Conservation (phyloP, 2,888 invertebrate genomes). For the Nesidiocoris tenuis region DNA sequence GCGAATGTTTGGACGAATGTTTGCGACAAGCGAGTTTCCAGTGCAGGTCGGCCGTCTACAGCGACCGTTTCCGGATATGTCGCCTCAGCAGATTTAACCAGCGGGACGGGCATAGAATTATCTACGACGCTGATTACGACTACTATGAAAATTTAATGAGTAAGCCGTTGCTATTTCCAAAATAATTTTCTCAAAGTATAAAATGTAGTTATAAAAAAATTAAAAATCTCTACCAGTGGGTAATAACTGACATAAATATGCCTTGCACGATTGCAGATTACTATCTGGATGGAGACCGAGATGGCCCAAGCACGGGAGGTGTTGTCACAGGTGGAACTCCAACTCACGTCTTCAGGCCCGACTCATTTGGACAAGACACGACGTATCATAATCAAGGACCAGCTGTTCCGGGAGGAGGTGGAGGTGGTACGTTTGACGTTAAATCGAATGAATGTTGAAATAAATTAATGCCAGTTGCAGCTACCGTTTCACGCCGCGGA, state of each 20-base stretch:
- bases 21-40: slow-evolving; percentile 85
- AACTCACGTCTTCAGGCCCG: slow-evolving; percentile 55
- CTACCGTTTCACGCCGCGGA: no score
- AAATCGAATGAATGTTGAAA: no score
- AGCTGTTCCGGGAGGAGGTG: slow-evolving; percentile 52
- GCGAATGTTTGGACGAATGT: slow-evolving; percentile 88
- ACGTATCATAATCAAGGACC: slow-evolving; percentile 55
- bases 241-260: not conserved
- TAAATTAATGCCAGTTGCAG: no score
- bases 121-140: slow-evolving; percentile 88
- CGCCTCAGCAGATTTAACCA: slow-evolving; percentile 82
- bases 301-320: slow-evolving; percentile 48
- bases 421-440: no score
- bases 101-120: slow-evolving; percentile 81
- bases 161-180: no score
- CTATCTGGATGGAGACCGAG: slow-evolving; percentile 54
- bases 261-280: slow-evolving; percentile 53
- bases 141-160: slow-evolving; percentile 92
- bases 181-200: no score
- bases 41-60: slow-evolving; percentile 85
- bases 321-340: slow-evolving; percentile 41
- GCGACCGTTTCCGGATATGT: slow-evolving; percentile 80
- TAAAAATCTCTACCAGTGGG: no score
- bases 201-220: no score
- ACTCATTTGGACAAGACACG: slow-evolving; percentile 58